These are phyloP conservation scores for Argyra leucocephala DNA, from an alignment of 2,888 invertebrate genomes.

Conservation along the genomic window DNA sequence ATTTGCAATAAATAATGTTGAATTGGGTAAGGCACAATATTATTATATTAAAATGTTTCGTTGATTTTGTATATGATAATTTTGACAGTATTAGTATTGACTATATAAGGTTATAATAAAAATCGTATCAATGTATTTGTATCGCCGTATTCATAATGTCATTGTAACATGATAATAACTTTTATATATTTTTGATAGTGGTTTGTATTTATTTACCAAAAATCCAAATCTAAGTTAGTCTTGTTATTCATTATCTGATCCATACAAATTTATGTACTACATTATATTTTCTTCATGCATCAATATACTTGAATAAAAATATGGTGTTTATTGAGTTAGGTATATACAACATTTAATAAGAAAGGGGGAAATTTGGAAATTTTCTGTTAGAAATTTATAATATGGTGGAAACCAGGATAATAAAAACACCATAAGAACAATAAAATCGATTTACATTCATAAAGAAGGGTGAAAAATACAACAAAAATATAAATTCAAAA, in stretches of 20 bases:
- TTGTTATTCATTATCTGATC: neutral
- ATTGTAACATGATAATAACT: neutral
- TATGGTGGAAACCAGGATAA: no score
- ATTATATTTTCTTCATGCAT: neutral
- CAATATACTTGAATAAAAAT: neutral
- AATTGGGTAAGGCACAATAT: no score
- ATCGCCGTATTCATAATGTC: neutral
- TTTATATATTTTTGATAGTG: neutral
- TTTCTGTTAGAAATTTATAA: no score
- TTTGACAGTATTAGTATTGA: no score
- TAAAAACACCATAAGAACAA: neutral
- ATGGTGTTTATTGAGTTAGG: neutral
- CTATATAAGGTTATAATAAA: no score
- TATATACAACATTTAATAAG: neutral
- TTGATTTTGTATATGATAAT: no score
- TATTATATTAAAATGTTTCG: no score
- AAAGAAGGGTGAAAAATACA: no score
- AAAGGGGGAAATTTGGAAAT: neutral
- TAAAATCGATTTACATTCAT: no score
- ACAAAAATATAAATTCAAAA: neutral
- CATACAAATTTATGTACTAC: neutral
- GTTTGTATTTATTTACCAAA: neutral
- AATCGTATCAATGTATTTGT: no score
- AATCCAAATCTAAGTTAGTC: neutral
- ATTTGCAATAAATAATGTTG: no score